Base-by-base conservation (phyloP, 2,113 vertebrate species). In the Hyperoodon ampullatus region DNA sequence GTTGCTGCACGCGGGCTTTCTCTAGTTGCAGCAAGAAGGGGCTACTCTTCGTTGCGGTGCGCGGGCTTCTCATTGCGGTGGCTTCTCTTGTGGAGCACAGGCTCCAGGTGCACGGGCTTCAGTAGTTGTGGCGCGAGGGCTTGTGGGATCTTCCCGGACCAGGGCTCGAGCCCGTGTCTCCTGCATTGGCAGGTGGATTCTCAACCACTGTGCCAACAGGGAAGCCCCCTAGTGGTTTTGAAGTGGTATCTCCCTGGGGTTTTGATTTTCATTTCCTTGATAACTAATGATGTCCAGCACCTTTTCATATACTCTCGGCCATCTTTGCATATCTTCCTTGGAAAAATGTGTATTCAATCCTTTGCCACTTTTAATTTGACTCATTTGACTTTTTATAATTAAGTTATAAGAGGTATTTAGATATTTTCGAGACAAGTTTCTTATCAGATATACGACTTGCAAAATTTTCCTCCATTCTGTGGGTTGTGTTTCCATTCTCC, bases 1-100 rank as follows among this genome's bases (percentile, higher is more conserved):
- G 5, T 53, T 53, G 13, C 50, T 50, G 50, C 13, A 1, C 13
- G 50, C 13, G 15, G 53, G 53, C 53, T 53, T 53, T 53, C 15
- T 53, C 53, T 53, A 53, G 53, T 53, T 53, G 53, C 0, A 5
- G 53, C 5, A 1, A 53, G 4, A 1, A 0, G 50, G 50, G 14
- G 50, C 50, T 53, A 53, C 50, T 53, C 50, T 53, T 53, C 14
- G 4, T 53, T 53, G 50, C 50, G 1, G 18, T 19, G 16, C 6
- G 19, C 7, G 6, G 55, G 55, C 55, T 58, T 21, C 55, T 58
- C 55, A 21, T 7, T 58, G 55, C 19, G 6, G 19, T 58, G 55
- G 55, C 55, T 19, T 58, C 55, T 58, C 18, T 21, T 58, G 55
- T 8, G 2, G 18, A 58, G 55, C 16, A 58, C 19, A 6, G 55